A percentile compares a stretch with the other conserved stretches of the same genome.
Conservation (phyloP, 2,888 invertebrate species). For the Leucania comma region DNA sequence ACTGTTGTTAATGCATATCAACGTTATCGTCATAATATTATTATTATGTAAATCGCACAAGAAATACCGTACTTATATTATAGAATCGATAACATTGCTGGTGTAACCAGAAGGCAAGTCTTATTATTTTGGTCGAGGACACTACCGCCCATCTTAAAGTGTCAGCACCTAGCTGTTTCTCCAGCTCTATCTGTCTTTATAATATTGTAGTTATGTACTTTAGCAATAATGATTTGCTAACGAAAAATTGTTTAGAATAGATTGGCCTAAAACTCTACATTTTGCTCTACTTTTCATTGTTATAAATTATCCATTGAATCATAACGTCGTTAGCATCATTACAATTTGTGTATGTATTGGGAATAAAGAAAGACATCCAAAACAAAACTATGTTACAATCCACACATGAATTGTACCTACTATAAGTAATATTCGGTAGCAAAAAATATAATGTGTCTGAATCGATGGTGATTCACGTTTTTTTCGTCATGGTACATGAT, state of each 20-base stretch:
- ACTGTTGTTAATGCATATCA: conserved; percentile 22
- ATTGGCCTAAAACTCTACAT: conserved; percentile 1
- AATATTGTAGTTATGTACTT: no score
- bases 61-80: conserved; percentile 14
- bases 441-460: conserved; percentile 27
- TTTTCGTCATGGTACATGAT: conserved; percentile 16
- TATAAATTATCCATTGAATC: conserved; percentile 22
- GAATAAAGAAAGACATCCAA: conserved; percentile 14
- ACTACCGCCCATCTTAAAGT: not conserved
- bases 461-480: conserved; percentile 21
- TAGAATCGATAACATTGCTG: conserved; percentile 9
- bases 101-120: no score
- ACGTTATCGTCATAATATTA: conserved; percentile 45
- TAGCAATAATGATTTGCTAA: not conserved
- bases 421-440: conserved; percentile 3
- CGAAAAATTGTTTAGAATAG: not conserved
- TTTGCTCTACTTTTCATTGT: conserved; percentile 25
- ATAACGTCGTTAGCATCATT: conserved; percentile 19
- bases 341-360: conserved; percentile 7
- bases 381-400: conserved; percentile 14
- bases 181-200: no score
- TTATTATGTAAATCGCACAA: conserved; percentile 51
- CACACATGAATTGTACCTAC: not conserved
- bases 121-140: not conserved
- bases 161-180: no score